These are phyloP conservation scores for Cacatua alba DNA, from an alignment of 2,113 vertebrate species.

Conservation along the genomic window DNA sequence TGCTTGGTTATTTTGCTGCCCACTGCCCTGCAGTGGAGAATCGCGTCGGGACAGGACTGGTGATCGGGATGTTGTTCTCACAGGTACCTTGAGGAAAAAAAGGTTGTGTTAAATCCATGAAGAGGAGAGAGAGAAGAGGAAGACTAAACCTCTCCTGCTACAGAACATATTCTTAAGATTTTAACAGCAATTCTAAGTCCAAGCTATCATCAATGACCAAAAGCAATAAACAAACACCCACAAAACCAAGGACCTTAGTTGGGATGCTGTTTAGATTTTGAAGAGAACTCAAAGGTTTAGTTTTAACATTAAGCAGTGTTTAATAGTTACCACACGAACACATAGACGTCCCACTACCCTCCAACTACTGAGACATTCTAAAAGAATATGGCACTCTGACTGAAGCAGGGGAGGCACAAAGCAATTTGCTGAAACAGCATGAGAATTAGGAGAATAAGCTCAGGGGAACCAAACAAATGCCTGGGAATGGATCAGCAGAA, in stretches of 20 bases:
- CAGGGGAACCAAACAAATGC: conserved; percentile 72
- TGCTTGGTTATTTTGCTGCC: conserved; percentile 81
- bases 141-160: neutral
- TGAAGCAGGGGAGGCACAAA: conserved; percentile 67
- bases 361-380: conserved; percentile 17
- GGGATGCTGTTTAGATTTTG: neutral
- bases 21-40: conserved; percentile 87
- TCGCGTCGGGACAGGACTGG: conserved; percentile 91
- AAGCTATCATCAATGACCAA: neutral
- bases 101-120: neutral
- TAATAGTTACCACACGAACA: conserved; percentile 47
- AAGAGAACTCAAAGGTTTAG: neutral
- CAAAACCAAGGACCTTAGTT: conserved; percentile 4
- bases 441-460: conserved; percentile 74
- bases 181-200: neutral
- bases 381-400: conserved; percentile 57
- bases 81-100: conserved; percentile 80
- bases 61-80: conserved; percentile 93
- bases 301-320: neutral
- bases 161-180: neutral
- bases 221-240: conserved; percentile 16
- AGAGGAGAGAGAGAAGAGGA: neutral
- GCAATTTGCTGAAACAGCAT: conserved; percentile 71
- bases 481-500: conserved; percentile 70
- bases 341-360: neutral